Evolutionary conservation across 1,140 invertebrate species (phyloP).

Genomic region (Achatina immaculata): DNA sequence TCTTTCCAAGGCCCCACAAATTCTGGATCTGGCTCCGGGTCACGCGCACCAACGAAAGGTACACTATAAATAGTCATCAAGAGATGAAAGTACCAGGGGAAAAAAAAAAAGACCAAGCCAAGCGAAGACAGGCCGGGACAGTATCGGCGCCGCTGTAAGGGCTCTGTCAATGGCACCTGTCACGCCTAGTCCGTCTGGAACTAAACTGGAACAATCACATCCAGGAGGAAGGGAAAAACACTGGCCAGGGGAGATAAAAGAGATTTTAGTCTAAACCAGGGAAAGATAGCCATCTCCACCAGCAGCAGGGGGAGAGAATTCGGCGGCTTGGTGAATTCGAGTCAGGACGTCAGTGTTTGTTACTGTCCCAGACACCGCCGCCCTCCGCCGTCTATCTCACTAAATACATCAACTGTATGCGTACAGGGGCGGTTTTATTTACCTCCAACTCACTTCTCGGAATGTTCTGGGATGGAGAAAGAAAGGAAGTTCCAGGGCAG

Average conservation of each 20-base stretch:
- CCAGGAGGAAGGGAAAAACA: constrained; percentile 1
- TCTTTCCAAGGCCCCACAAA: no score
- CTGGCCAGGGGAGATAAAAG: neutral
- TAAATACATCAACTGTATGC: no score
- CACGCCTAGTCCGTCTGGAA: neutral
- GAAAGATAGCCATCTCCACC: neutral
- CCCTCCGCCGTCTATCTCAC: no score
- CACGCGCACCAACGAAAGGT: no score
- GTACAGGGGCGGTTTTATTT: no score
- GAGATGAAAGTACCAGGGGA: no score
- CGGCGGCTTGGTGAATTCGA: neutral
- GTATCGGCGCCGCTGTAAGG: neutral
- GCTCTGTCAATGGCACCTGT: neutral
- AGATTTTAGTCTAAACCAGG: neutral
- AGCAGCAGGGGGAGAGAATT: no score
- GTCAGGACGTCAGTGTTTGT: neutral
- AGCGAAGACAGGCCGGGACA: neutral
- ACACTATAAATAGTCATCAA: no score
- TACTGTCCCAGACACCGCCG: neutral
- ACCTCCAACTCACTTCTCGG: no score
- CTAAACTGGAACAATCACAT: neutral
- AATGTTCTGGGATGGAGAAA: no score
- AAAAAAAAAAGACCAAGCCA: neutral
- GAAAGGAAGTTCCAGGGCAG: no score
- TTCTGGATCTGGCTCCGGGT: no score